Percentiles rank a stretch among this genome's conserved stretches.
phyloP scores from a whole-genome alignment of 2,797 vertebrate genomes.

The Hephaestus fuliginosus region DNA sequence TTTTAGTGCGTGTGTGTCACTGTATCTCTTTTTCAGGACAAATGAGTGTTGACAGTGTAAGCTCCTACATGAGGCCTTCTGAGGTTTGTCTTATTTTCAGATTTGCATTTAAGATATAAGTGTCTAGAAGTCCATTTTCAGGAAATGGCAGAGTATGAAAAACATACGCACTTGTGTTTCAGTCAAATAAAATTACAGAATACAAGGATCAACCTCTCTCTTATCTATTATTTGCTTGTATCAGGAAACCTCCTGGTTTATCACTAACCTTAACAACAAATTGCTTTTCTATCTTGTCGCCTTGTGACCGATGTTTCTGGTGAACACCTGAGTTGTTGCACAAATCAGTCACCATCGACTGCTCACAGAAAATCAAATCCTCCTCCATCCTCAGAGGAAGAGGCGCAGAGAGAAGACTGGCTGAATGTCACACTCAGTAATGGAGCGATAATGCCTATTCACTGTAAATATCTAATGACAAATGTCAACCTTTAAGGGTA shows the following conservation, averaged over 20 bases:
- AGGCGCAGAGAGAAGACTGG: neutral
- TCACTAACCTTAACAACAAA: neutral
- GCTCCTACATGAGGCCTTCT: constrained; percentile 28
- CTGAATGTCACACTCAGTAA: constrained; percentile 3
- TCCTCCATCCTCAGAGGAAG: neutral
- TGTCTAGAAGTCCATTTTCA: constrained; percentile 17
- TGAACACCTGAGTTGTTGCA: neutral
- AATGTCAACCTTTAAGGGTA: constrained; percentile 1
- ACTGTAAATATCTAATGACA: neutral
- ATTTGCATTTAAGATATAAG: constrained; percentile 15
- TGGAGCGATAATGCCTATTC: neutral
- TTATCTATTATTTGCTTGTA: neutral
- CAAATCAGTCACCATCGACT: neutral
- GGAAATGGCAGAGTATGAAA: constrained; percentile 18
- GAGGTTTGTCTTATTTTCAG: constrained; percentile 33
- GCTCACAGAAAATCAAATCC: neutral
- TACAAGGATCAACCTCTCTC: neutral
- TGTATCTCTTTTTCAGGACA: constrained; percentile 30
- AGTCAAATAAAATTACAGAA: constrained; percentile 29
- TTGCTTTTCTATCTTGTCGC: neutral
- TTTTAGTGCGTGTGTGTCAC: neutral
- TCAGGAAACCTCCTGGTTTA: neutral
- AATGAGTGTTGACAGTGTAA: constrained; percentile 41
- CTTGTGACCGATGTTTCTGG: neutral
- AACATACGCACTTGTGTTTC: neutral